These are phyloP conservation scores for Sakesphorus luctuosus DNA, from an alignment of 2,113 vertebrate species.

Conservation along the genomic window DNA sequence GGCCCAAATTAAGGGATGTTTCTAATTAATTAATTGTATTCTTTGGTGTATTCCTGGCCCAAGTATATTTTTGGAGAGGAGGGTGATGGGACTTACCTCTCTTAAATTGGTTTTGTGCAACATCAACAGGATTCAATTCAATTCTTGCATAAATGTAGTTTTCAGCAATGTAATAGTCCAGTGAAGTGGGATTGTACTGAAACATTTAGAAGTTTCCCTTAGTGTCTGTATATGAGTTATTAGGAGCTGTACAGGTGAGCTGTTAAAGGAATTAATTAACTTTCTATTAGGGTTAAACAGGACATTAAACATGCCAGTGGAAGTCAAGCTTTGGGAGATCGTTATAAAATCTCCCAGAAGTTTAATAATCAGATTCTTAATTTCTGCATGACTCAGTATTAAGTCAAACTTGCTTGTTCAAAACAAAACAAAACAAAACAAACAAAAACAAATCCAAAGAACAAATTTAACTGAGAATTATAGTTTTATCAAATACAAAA, in stretches of 20 bases:
- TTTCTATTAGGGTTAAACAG: slow-evolving; percentile 35
- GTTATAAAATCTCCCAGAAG: background rate
- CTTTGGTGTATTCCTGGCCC: slow-evolving; percentile 8
- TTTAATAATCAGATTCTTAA: background rate
- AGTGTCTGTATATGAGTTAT: slow-evolving; percentile 13
- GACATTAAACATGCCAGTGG: background rate
- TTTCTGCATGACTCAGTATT: background rate
- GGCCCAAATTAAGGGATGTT: slow-evolving; percentile 48
- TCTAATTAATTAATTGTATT: slow-evolving; percentile 58
- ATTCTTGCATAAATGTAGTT: slow-evolving; percentile 28
- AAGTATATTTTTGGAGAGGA: background rate
- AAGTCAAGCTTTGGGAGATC: slow-evolving; percentile 34
- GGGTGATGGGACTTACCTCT: background rate
- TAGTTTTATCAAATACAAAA: background rate
- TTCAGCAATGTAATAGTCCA: background rate
- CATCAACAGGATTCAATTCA: background rate
- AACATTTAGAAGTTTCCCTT: slow-evolving; percentile 27
- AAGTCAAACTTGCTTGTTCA: background rate
- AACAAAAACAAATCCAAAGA: background rate
- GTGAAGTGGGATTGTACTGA: slow-evolving; percentile 28
- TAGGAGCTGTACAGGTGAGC: background rate
- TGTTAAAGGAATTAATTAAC: slow-evolving; percentile 44
- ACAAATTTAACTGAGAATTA: background rate
- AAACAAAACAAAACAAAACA: background rate
- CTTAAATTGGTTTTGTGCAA: slow-evolving; percentile 14